Evolutionary conservation across 2,888 invertebrate genomes (phyloP), one percentile per base, ranked within the genome.

Genomic region (Agrenia bidenticulata): DNA sequence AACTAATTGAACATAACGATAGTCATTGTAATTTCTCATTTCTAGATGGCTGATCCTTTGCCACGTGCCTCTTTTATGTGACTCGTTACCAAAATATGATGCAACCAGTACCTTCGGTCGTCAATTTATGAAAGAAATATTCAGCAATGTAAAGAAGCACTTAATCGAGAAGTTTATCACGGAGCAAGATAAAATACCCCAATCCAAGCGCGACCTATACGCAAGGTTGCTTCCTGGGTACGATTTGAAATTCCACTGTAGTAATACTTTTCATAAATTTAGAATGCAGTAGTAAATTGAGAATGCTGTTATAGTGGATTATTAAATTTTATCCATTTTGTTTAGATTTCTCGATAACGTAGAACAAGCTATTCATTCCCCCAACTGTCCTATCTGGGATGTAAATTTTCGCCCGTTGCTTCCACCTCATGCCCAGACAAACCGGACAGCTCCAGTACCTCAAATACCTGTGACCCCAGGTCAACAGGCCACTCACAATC

Each of bases 21-120:
- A 39, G 7, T 11, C n/a, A n/a, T 11, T 32, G 32, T 32, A 23
- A 42, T 42, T 42, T 49, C 21, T 42, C 9, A 49, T 32, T 64
- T 63, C 9, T 51, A 73, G 83, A 67, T 97, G 96, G 96, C 82
- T 97, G 49, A 92, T 95, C 5, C 95, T 94, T 80, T 96, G 95
- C 79, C 93, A 95, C 80, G 92, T 96, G 27, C 96, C 96, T 0
- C 92, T 93, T 0, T 93, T 94, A 80, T 96, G 96, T 78, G 94
- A 95, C 80, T 94, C 95, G 0, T 81, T 97, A 53, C 89, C 90
- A 0, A 92, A 93, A 79, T 92, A 89, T 78, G 94, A 95, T 76
- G 92, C 94, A 0, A 91, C 94, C 0, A 82, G 90, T 26, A 92
- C 94, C 23, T 97, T 97, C 81, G 97, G 96, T 0, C 85, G 91